A percentile compares a stretch with the other conserved stretches of the same genome.
These are phyloP conservation scores for Pycnomerus fuliginosus DNA, from an alignment of 2,888 invertebrate genomes.

Conservation along the genomic window DNA sequence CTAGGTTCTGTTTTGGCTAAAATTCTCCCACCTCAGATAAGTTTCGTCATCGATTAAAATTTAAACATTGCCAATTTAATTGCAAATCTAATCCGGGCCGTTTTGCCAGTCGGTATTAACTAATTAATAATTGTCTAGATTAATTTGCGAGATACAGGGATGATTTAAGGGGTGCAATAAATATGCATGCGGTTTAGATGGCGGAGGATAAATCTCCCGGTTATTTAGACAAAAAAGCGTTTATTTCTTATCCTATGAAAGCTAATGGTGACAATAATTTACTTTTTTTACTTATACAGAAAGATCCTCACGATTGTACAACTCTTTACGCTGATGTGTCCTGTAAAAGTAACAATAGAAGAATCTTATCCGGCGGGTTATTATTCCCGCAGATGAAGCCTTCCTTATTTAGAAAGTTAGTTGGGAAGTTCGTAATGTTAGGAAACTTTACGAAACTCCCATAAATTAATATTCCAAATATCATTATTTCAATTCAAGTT, in stretches of 20 bases:
- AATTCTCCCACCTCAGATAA: conserved; percentile 7
- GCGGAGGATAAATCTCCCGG: conserved; percentile 35
- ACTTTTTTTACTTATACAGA: too few relatives aligned
- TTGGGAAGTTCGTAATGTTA: conserved; percentile 4
- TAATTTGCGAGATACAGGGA: conserved; percentile 43
- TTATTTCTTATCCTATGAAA: not conserved
- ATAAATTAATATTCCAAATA: conserved; percentile 27
- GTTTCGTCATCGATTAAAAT: conserved; percentile 22
- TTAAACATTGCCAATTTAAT: conserved; percentile 25
- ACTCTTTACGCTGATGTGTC: too few relatives aligned
- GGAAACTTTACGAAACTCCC: conserved; percentile 23
- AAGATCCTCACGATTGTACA: too few relatives aligned
- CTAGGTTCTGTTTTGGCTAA: too few relatives aligned
- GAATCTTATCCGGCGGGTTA: too few relatives aligned
- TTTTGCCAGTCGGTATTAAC: conserved; percentile 36
- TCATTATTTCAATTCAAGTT: conserved; percentile 21
- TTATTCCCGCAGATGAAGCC: conserved; percentile 18
- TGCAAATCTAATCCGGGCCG: conserved; percentile 27
- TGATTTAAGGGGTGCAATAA: conserved; percentile 46
- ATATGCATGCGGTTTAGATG: conserved; percentile 41
- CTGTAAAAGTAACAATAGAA: too few relatives aligned
- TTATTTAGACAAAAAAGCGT: conserved; percentile 24
- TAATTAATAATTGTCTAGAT: conserved; percentile 48
- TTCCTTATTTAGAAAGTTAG: conserved; percentile 20
- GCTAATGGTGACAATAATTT: not conserved